phyloP scores from a whole-genome alignment of 2,113 vertebrate genomes.

The Nipponia nippon region DNA sequence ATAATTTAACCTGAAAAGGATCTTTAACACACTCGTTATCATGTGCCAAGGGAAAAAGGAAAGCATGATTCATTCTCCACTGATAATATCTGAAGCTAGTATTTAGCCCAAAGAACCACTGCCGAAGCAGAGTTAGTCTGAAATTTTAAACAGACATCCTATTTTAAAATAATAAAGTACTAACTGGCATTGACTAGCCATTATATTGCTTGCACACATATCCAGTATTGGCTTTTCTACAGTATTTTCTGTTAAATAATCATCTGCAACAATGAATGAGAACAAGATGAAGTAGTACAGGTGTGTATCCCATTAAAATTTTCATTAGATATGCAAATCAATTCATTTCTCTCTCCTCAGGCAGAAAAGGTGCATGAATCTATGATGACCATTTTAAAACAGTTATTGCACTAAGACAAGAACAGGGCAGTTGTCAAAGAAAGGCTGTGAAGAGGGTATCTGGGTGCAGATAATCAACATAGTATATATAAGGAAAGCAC shows the following conservation, averaged over 20 bases:
- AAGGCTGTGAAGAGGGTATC: background rate
- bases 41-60: background rate
- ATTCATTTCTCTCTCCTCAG: conserved; percentile 1
- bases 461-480: background rate
- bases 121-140: background rate
- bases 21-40: background rate
- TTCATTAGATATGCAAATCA: conserved; percentile 25
- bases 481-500: fast-evolving
- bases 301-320: background rate
- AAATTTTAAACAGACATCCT: background rate
- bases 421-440: background rate
- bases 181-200: background rate
- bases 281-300: background rate
- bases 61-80: background rate
- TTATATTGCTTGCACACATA: background rate
- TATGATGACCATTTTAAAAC: background rate
- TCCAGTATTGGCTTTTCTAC: background rate
- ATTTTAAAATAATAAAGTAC: background rate
- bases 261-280: background rate
- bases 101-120: background rate
- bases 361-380: background rate
- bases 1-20: background rate
- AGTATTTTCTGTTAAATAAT: background rate
- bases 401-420: background rate
- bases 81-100: conserved; percentile 7